A percentile compares a stretch with the other conserved stretches of the same genome.
Conservation (phyloP, 2,888 invertebrate species). For the Drosophila prolongata region DNA sequence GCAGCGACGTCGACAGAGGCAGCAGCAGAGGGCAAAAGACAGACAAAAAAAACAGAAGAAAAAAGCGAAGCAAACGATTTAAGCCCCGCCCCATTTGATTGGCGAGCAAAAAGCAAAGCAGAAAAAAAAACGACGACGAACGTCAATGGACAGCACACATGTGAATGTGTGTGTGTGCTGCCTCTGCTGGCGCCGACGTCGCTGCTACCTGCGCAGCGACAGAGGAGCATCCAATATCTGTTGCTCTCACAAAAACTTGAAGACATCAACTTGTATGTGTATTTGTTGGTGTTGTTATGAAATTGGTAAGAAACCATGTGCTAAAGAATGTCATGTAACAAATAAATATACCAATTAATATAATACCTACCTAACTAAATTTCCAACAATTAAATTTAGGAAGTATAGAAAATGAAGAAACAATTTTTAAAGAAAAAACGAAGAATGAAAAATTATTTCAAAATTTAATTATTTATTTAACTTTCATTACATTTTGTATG, state of each 20-base stretch:
- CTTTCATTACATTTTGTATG: too few relatives aligned
- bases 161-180: constrained; percentile 39
- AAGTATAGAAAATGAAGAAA: too few relatives aligned
- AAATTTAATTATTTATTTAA: too few relatives aligned
- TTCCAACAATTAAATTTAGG: too few relatives aligned
- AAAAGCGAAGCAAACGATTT: constrained; percentile 64
- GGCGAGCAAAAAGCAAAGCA: constrained; percentile 68
- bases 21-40: constrained; percentile 27
- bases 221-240: constrained; percentile 66
- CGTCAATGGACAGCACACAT: constrained; percentile 67
- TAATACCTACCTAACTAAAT: too few relatives aligned
- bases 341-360: not conserved
- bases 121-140: constrained; percentile 55
- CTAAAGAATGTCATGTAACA: not conserved
- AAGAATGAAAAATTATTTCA: too few relatives aligned
- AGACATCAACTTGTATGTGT: not conserved
- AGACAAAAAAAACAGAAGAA: constrained; percentile 41
- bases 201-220: constrained; percentile 63
- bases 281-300: not conserved
- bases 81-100: constrained; percentile 84
- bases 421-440: too few relatives aligned
- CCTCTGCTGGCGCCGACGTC: constrained; percentile 41
- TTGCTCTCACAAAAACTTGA: constrained; percentile 1
- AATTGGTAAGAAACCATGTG: not conserved
- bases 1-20: constrained; percentile 33